Evolutionary conservation across 37 sponge, comb jelly and placozoan species (phyloP).

Genomic region (Ephydatia muelleri): DNA sequence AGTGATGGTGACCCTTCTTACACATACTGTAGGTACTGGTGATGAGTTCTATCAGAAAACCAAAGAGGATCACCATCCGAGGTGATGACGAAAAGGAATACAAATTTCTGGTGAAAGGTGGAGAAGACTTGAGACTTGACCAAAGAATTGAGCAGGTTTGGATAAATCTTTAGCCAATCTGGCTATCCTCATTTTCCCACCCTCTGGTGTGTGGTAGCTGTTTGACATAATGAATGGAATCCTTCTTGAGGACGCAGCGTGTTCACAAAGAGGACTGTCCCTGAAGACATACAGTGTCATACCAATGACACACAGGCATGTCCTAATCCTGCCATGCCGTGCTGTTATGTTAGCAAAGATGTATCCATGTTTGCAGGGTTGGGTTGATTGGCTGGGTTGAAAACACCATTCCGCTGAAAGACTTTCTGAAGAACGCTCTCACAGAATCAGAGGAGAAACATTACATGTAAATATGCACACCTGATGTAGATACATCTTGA

Average conservation of each 20-base stretch:
- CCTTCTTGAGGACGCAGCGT: conserved; percentile 75
- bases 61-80: conserved; percentile 88
- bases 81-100: conserved; percentile 91
- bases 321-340: not conserved
- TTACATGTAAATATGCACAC: conserved; percentile 7
- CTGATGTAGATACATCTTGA: not conserved
- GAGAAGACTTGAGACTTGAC: conserved; percentile 96
- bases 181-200: not conserved
- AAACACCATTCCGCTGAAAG: conserved; percentile 91
- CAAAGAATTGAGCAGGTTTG: conserved; percentile 95
- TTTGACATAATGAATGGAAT: conserved; percentile 91
- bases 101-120: conserved; percentile 96
- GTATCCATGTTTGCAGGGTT: conserved; percentile 50
- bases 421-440: conserved; percentile 72
- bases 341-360: not conserved
- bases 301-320: conserved; percentile 82
- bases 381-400: conserved; percentile 95
- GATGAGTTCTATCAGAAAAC: conserved; percentile 93
- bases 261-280: conserved; percentile 76
- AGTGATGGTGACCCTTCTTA: not conserved
- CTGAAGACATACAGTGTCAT: conserved; percentile 92
- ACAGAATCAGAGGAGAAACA: conserved; percentile 53
- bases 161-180: not conserved
- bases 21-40: conserved; percentile 83
- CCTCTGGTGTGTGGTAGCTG: conserved; percentile 39